Evolutionary conservation across 23 tunicate species (phyloP), one percentile per base, ranked within the genome.

Genomic region (Diplosoma virens): DNA sequence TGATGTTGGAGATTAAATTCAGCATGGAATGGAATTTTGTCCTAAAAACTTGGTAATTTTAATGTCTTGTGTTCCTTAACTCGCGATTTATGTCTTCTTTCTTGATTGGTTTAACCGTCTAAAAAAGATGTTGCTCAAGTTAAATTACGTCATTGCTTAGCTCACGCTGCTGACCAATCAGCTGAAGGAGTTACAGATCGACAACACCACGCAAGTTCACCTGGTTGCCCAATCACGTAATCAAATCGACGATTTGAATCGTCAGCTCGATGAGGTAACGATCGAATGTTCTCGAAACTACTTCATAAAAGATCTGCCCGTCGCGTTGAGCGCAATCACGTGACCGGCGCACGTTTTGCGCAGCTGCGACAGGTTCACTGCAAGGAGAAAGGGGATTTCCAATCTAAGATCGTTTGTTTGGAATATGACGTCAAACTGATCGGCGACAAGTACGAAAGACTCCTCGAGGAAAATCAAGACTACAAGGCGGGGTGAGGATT

Each of bases 381-480:
- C 30, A 71, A 53, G 24, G 87, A 78, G 25, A 89, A 89, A 61
- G 96, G 81, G n/a, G 87, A 86, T 18, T 73, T 82, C 2, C 96
- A 82, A 35, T 56, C 78, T 23, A 82, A 78, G 58, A 63, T 89
- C 21, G 48, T 78, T 1, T 66, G 78, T 24, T 31, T 78, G 2
- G 84, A 89, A 45, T 71, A 66, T 53, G 96, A 89, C 41, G 26
- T 89, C 22, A 31, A 52, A 37, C 74, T 67, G 24, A 70, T 53
- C 1, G 78, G 63, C 11, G 86, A 89, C 30, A n/a, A n/a, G 20
- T 17, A 67, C 25, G 52, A 35, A 18, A 18, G 74, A 35, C 37
- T 70, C 1, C 60, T 77, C 35, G 53, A 34, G 16, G 96, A 89
- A 71, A 77, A 73, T 37, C 69, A 82, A 29, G 6, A 24, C 6